These are phyloP conservation scores for Anaspis maculata DNA, from an alignment of 2,888 invertebrate species.

Conservation along the genomic window DNA sequence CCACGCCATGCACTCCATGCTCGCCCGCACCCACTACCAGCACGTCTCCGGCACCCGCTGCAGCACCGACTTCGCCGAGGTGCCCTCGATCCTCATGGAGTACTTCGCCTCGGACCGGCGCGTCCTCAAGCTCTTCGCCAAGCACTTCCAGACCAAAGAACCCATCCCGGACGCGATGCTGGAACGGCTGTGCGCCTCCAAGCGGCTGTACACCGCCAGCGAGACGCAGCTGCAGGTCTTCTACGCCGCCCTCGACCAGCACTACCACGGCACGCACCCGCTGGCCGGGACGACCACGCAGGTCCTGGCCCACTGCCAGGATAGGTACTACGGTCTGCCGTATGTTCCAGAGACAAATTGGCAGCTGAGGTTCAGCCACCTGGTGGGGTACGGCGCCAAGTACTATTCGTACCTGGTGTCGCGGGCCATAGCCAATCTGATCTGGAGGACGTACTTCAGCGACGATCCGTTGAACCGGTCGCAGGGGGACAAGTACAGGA, in stretches of 20 bases:
- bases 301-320: constrained; percentile 67
- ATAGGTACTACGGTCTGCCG: constrained; percentile 76
- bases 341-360: constrained; percentile 89
- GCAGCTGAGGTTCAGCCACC: constrained; percentile 92
- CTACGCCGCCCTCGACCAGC: constrained; percentile 77
- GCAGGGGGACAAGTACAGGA: constrained; percentile 72
- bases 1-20: constrained; percentile 98
- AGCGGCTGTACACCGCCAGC: constrained; percentile 79
- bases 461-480: constrained; percentile 64
- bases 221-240: constrained; percentile 59
- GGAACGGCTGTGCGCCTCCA: constrained; percentile 72
- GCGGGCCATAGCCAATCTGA: constrained; percentile 83
- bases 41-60: constrained; percentile 97
- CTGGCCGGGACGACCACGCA: constrained; percentile 55
- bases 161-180: constrained; percentile 74
- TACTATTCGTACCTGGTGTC: constrained; percentile 98
- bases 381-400: constrained; percentile 97
- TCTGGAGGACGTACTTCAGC: constrained; percentile 85
- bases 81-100: constrained; percentile 98
- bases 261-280: constrained; percentile 66
- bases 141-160: constrained; percentile 84
- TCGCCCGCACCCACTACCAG: constrained; percentile 90
- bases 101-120: constrained; percentile 88
- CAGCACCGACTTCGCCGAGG: constrained; percentile 96
- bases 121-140: constrained; percentile 77